A percentile compares a stretch with the other conserved stretches of the same genome.
Conservation (phyloP, 2,797 vertebrate species). For the Lepilemur ruficaudatus region DNA sequence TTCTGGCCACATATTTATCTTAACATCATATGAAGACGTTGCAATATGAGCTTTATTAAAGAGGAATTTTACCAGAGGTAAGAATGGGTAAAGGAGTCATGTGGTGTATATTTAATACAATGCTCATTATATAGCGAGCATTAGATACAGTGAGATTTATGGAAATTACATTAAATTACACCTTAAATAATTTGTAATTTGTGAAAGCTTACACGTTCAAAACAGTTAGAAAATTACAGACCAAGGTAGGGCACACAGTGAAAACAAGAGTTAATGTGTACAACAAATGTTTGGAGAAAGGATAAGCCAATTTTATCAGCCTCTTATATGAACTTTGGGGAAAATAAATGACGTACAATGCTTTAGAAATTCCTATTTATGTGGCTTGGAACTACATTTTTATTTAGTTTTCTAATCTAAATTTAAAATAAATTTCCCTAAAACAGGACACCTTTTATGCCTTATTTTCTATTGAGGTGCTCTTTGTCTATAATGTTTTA, state of each 20-base stretch:
- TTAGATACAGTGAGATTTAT: not conserved
- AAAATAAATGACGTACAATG: not conserved
- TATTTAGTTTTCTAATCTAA: not conserved
- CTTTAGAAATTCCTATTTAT: not conserved
- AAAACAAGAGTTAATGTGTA: not conserved
- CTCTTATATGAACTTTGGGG: not conserved
- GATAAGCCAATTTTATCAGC: not conserved
- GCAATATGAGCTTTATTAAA: not conserved
- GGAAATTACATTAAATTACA: not conserved
- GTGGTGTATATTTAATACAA: not conserved
- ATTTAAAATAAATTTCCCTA: not conserved
- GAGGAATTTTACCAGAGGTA: not conserved
- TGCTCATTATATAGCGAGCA: not conserved
- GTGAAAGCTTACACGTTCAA: not conserved
- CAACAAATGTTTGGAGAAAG: not conserved
- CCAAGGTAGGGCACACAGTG: not conserved
- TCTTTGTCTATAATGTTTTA: not conserved
- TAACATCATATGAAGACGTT: not conserved
- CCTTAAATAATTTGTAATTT: slow-evolving; percentile 5
- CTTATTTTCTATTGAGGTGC: not conserved
- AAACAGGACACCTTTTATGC: not conserved
- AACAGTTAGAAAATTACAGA: not conserved
- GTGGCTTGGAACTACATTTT: not conserved
- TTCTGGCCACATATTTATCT: not conserved
- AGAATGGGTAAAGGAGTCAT: not conserved